A percentile compares a stretch with the other conserved stretches of the same genome.
Conservation (phyloP, 2,888 invertebrate species). For the Cremastinae sp. region DNA sequence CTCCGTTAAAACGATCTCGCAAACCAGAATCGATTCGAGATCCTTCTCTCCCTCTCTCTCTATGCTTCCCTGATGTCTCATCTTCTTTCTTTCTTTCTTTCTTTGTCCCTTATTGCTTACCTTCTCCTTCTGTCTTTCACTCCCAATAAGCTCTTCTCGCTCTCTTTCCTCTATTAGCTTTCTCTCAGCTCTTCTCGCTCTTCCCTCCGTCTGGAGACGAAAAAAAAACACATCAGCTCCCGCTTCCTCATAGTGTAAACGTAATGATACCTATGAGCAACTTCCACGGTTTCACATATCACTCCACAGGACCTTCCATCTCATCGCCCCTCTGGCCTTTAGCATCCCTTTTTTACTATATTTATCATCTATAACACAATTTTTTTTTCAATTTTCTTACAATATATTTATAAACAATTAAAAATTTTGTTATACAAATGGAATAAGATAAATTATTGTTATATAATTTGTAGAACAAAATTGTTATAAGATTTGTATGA, state of each 20-base stretch:
- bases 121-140: constrained; percentile 24
- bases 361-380: background rate
- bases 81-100: constrained; percentile 26
- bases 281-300: constrained; percentile 22
- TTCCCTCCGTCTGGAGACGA: constrained; percentile 45
- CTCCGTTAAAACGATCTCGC: constrained; percentile 59
- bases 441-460: too few species aligned
- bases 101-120: background rate
- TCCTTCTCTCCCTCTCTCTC: constrained; percentile 29
- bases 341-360: background rate
- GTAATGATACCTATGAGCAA: constrained; percentile 29
- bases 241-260: constrained; percentile 59
- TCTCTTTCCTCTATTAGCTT: constrained; percentile 38
- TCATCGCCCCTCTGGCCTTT: background rate
- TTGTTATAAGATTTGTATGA: too few species aligned
- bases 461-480: too few species aligned
- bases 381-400: background rate
- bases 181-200: constrained; percentile 38
- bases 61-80: constrained; percentile 14
- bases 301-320: background rate
- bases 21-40: constrained; percentile 46
- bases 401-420: too few species aligned
- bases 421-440: too few species aligned
- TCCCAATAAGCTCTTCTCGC: constrained; percentile 2
- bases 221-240: constrained; percentile 57